A percentile compares a stretch with the other conserved stretches of the same genome.
phyloP scores from a whole-genome alignment of 2,888 invertebrate genomes.

The Pimpla rufipes region DNA sequence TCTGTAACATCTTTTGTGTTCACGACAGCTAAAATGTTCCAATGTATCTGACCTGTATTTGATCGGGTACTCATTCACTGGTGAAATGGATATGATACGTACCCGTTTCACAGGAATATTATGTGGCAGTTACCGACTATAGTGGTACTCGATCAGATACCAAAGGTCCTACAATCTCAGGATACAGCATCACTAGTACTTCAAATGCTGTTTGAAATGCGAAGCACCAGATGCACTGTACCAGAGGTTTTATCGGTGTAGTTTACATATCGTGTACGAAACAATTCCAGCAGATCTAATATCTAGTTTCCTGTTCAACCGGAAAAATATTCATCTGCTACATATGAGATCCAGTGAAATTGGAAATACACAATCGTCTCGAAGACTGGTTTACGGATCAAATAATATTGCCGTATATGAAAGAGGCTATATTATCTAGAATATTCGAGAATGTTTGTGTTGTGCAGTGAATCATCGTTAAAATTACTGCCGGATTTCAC shows the following conservation, averaged over 20 bases:
- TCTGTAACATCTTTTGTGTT: not conserved
- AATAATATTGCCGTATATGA: not conserved
- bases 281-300: not conserved
- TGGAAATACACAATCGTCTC: not conserved
- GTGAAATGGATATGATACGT: not conserved
- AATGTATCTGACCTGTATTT: not conserved
- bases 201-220: slow-evolving; percentile 33
- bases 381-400: not conserved
- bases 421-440: too few relatives aligned
- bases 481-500: too few relatives aligned
- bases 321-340: not conserved
- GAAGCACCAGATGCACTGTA: slow-evolving; percentile 4
- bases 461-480: too few relatives aligned
- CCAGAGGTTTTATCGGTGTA: not conserved
- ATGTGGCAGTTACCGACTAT: not conserved
- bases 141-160: slow-evolving; percentile 37
- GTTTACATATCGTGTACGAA: not conserved
- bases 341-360: not conserved
- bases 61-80: not conserved
- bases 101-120: not conserved
- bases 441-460: too few relatives aligned
- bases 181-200: slow-evolving; percentile 5
- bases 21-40: not conserved
- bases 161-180: slow-evolving; percentile 16
- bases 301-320: not conserved